Evolutionary conservation across 30 jellyfish, hydroid and myxozoan species (phyloP).

Genomic region (Euphysa ruthae): DNA sequence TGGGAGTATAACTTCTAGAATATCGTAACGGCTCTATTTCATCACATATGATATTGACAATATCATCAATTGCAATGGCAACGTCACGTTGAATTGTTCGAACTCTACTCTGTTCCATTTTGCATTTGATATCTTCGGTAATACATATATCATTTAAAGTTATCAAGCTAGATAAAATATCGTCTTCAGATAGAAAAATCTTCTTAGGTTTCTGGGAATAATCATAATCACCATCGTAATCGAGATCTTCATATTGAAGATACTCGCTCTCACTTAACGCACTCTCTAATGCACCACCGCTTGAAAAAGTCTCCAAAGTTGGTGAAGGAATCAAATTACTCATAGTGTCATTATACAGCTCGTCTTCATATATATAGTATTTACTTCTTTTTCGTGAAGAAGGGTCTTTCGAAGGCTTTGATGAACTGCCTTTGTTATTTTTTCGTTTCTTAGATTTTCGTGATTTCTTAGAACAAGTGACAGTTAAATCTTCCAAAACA

Average conservation of each 20-base stretch:
- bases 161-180: constrained; percentile 18
- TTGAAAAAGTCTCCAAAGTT: not conserved
- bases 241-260: not conserved
- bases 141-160: constrained; percentile 2
- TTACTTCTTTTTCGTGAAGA: constrained; percentile 21
- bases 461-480: not conserved
- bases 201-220: constrained; percentile 2
- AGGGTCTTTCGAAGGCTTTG: not conserved
- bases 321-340: not conserved
- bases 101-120: not conserved
- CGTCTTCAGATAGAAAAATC: constrained; percentile 14
- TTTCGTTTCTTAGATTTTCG: not conserved
- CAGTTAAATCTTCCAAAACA: not conserved
- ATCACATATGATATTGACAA: not conserved
- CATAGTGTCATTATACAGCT: not conserved
- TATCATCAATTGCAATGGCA: constrained; percentile 4
- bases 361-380: constrained; percentile 33
- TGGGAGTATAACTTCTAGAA: constrained; percentile 13
- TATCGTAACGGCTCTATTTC: not conserved
- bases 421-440: not conserved
- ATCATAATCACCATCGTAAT: constrained; percentile 20
- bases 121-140: not conserved
- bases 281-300: not conserved
- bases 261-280: not conserved
- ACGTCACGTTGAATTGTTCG: constrained; percentile 15